Evolutionary conservation across 1,140 invertebrate species (phyloP).

Genomic region (Drosophila rufa): DNA sequence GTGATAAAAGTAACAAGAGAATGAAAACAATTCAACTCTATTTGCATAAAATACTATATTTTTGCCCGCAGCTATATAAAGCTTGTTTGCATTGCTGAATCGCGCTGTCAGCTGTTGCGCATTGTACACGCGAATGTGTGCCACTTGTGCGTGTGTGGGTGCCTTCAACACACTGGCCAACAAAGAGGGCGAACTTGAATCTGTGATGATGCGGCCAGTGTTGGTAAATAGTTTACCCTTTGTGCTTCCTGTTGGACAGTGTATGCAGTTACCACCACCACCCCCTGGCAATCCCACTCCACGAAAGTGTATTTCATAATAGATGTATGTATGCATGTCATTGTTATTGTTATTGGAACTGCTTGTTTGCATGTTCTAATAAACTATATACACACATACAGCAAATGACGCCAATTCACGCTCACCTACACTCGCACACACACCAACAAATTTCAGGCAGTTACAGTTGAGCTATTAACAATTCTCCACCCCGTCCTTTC

Average conservation of each 20-base stretch:
- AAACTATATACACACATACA: constrained; percentile 46
- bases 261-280: constrained; percentile 4
- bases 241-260: constrained; percentile 22
- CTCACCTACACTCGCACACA: constrained; percentile 35
- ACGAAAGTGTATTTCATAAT: constrained; percentile 67
- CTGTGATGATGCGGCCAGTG: not conserved
- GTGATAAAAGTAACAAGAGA: not conserved
- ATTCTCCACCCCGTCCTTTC: constrained; percentile 4
- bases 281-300: not conserved
- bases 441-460: constrained; percentile 13
- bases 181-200: constrained; percentile 11
- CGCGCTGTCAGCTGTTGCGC: constrained; percentile 73
- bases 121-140: constrained; percentile 34
- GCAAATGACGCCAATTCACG: constrained; percentile 58
- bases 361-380: constrained; percentile 81
- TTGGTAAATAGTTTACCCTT: not conserved
- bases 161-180: constrained; percentile 28
- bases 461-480: constrained; percentile 55
- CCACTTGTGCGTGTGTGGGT: constrained; percentile 27
- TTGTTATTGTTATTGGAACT: constrained; percentile 73
- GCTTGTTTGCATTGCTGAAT: constrained; percentile 10
- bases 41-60: not conserved
- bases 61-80: constrained; percentile 12
- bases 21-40: not conserved
- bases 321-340: constrained; percentile 61